Percentiles rank a stretch among this genome's conserved stretches.
phyloP scores from a whole-genome alignment of 1,140 invertebrate genomes.

The Pogonomyrmex californicus region DNA sequence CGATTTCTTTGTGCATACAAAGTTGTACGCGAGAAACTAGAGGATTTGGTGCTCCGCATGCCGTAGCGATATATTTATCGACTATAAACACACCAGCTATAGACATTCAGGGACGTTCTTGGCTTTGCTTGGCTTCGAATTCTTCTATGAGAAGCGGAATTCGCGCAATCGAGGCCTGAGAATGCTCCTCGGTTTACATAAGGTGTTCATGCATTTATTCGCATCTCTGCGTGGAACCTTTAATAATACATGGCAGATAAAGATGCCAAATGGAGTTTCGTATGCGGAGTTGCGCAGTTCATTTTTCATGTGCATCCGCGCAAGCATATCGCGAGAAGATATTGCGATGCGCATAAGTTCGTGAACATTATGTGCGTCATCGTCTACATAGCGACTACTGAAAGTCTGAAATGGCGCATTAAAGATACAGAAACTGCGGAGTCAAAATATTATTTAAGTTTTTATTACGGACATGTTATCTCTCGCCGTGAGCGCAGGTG shows the following conservation, averaged over 20 bases:
- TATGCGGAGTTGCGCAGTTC: background rate
- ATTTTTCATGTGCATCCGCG: constrained; percentile 52
- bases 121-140: constrained; percentile 40
- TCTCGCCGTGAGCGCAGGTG: background rate
- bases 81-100: constrained; percentile 53
- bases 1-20: background rate
- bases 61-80: constrained; percentile 59
- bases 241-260: constrained; percentile 69
- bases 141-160: constrained; percentile 47
- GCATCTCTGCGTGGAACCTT: constrained; percentile 56
- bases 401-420: constrained; percentile 22
- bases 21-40: background rate
- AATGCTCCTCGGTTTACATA: constrained; percentile 55
- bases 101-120: background rate
- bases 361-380: constrained; percentile 34
- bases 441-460: background rate
- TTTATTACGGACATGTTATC: background rate
- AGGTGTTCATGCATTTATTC: constrained; percentile 72
- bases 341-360: constrained; percentile 47
- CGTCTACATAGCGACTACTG: constrained; percentile 15
- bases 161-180: constrained; percentile 61
- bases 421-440: constrained; percentile 18
- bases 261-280: constrained; percentile 31
- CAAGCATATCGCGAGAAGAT: constrained; percentile 26
- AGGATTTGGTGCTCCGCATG: background rate